phyloP scores from a whole-genome alignment of 2,113 vertebrate species.

The Cryptomyrus ogoouensis region DNA sequence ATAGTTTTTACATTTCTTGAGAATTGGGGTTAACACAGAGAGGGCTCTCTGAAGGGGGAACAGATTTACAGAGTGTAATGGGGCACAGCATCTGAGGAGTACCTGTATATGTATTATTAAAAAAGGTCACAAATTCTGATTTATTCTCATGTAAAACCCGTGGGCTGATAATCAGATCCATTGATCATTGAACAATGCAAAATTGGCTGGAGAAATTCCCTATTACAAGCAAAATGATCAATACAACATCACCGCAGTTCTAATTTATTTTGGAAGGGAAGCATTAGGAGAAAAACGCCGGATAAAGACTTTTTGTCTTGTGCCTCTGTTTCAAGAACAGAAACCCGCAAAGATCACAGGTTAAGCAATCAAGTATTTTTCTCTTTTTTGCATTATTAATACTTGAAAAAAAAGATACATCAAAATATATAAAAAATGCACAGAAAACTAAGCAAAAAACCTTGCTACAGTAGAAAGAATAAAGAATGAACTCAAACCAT shows the following conservation, averaged over 20 bases:
- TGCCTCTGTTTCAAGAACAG: neutral
- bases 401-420: neutral
- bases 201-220: conserved; percentile 9
- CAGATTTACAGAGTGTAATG: conserved; percentile 12
- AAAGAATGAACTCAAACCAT: neutral
- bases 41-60: neutral
- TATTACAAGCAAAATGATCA: neutral
- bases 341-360: neutral
- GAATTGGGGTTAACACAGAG: neutral
- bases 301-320: neutral
- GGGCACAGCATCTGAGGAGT: neutral
- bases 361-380: neutral
- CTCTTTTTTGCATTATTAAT: neutral
- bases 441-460: neutral
- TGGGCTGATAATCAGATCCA: conserved; percentile 12
- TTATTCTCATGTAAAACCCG: conserved; percentile 19
- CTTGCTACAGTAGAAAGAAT: neutral
- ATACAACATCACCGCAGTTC: neutral
- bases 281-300: too few relatives aligned
- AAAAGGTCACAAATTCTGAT: conserved; percentile 22
- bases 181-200: conserved; percentile 18
- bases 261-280: neutral
- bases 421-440: neutral
- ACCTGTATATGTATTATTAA: conserved; percentile 21
- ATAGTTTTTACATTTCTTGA: neutral